phyloP scores from a whole-genome alignment of 2,797 vertebrate species.

The Eulemur rubriventer region DNA sequence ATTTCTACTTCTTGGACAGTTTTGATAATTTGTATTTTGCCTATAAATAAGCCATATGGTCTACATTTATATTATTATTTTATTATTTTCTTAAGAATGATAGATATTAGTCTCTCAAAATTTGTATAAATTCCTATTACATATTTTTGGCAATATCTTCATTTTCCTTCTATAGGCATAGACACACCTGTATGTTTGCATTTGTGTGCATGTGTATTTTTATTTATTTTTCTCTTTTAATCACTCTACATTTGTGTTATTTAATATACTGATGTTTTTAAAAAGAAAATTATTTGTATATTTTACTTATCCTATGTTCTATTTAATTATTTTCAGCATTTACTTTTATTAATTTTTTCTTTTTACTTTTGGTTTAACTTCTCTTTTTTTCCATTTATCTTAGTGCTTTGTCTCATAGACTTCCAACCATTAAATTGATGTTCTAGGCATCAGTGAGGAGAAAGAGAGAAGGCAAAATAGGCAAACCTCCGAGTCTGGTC shows the following conservation, averaged over 20 bases:
- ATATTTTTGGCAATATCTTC: background rate
- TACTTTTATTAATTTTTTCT: background rate
- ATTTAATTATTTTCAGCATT: background rate
- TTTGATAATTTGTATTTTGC: background rate
- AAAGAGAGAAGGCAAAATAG: background rate
- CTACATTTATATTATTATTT: background rate
- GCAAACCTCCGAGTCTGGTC: background rate
- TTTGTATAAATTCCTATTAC: background rate
- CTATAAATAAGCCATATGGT: background rate
- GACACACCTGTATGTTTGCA: background rate
- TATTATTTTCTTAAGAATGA: background rate
- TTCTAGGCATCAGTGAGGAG: background rate
- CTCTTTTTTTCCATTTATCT: background rate
- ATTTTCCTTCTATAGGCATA: background rate
- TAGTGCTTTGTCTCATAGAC: background rate
- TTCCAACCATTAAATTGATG: background rate
- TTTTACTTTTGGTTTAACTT: background rate
- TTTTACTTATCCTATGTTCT: background rate
- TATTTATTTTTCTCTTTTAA: background rate
- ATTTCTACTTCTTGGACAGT: background rate
- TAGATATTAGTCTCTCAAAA: background rate
- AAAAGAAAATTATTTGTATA: background rate
- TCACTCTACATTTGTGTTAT: background rate
- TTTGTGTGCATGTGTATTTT: background rate
- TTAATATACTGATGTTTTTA: background rate